Percentiles rank a stretch among this genome's conserved stretches.
These are phyloP conservation scores for Bombus confusus DNA, from an alignment of 1,140 invertebrate species.

Conservation along the genomic window DNA sequence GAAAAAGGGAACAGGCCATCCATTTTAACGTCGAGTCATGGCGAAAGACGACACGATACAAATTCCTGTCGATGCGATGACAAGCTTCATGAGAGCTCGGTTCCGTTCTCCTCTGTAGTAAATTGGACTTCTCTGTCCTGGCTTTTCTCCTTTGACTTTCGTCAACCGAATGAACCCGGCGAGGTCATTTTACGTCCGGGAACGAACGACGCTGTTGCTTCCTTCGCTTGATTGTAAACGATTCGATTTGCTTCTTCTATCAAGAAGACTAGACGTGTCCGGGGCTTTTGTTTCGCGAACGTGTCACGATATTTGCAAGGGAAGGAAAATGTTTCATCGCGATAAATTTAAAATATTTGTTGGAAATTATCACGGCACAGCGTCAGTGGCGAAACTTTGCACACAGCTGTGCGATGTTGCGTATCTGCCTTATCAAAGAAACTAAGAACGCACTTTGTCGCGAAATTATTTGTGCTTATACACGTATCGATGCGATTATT, in stretches of 20 bases:
- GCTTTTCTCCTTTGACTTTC: constrained; percentile 1
- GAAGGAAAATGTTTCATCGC: too few species aligned
- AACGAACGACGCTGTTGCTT: background rate
- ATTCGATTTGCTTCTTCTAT: background rate
- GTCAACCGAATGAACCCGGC: background rate
- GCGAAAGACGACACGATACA: background rate
- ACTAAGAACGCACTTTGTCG: too few species aligned
- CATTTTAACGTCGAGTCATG: background rate
- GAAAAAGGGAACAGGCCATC: background rate
- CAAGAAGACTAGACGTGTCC: too few species aligned
- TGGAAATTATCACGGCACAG: too few species aligned
- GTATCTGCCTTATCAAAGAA: too few species aligned
- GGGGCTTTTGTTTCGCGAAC: too few species aligned
- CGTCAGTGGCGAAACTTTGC: too few species aligned
- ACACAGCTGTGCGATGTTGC: too few species aligned
- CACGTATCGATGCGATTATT: too few species aligned
- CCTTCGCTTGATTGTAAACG: background rate
- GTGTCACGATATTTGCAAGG: too few species aligned
- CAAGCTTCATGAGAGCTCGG: background rate
- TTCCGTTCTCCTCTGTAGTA: background rate
- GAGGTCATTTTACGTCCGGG: background rate
- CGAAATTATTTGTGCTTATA: too few species aligned
- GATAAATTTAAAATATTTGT: too few species aligned
- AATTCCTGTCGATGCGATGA: background rate
- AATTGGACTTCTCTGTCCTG: background rate